phyloP scores from a whole-genome alignment of 2,888 invertebrate genomes.

The Lepidocyrtoides sp. region DNA sequence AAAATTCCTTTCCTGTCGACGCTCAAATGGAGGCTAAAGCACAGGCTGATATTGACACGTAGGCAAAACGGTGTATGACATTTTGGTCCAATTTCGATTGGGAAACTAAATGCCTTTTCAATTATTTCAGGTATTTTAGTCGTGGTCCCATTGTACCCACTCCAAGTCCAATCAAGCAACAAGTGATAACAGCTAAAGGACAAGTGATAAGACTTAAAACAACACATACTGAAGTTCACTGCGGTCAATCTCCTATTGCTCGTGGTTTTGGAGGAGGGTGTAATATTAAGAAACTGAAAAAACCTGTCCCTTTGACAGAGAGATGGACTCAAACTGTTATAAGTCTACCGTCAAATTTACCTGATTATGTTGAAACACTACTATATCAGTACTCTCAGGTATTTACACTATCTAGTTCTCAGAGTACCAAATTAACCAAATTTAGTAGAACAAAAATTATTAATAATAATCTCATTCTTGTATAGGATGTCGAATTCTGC shows the following conservation, averaged over 20 bases:
- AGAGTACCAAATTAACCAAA: no score
- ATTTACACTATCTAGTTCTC: no score
- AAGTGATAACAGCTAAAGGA: background rate
- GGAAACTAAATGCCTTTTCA: background rate
- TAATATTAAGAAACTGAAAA: constrained; percentile 40
- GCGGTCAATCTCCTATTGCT: constrained; percentile 18
- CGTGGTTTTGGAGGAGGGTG: background rate
- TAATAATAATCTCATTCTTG: background rate
- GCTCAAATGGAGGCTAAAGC: constrained; percentile 67
- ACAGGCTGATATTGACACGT: constrained; percentile 71
- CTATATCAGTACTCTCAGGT: constrained; percentile 47
- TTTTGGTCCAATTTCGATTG: background rate
- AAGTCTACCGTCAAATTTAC: constrained; percentile 50
- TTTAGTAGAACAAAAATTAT: no score
- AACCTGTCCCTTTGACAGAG: constrained; percentile 9
- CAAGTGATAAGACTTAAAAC: background rate
- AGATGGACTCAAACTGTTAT: constrained; percentile 60
- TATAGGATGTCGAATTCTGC: constrained; percentile 20
- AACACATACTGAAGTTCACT: background rate
- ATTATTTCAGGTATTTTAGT: constrained; percentile 61
- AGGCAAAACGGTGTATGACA: background rate
- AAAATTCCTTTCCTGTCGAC: constrained; percentile 64
- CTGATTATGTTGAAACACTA: constrained; percentile 9
- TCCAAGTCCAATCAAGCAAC: constrained; percentile 54
- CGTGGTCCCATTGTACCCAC: constrained; percentile 62